phyloP scores from a whole-genome alignment of 2,797 vertebrate genomes.

The Lithobates sylvaticus region DNA sequence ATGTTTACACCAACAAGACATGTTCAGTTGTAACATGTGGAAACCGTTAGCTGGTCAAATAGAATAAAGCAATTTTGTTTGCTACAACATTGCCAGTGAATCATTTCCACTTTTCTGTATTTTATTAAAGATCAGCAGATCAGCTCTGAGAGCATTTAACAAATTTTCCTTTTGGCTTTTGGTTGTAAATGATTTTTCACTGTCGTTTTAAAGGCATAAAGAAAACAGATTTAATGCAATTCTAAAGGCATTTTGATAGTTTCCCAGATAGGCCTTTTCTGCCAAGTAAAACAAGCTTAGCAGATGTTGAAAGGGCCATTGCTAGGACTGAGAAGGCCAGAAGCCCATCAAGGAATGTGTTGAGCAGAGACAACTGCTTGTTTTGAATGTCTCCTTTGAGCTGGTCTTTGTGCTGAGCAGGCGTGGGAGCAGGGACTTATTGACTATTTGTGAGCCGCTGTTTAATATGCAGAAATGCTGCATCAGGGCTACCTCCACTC shows the following conservation, averaged over 20 bases:
- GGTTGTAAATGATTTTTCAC: slow-evolving; percentile 38
- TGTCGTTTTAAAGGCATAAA: slow-evolving; percentile 41
- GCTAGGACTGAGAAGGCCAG: slow-evolving; percentile 75
- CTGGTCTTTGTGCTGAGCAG: slow-evolving; percentile 73
- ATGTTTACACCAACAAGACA: neutral
- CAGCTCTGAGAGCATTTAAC: slow-evolving; percentile 15
- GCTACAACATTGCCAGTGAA: slow-evolving; percentile 2
- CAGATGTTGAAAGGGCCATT: slow-evolving; percentile 77
- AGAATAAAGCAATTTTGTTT: neutral
- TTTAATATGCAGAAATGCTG: slow-evolving; percentile 83
- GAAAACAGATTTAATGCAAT: slow-evolving; percentile 55
- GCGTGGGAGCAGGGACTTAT: slow-evolving; percentile 77
- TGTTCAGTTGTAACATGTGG: neutral
- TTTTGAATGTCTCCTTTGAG: slow-evolving; percentile 71
- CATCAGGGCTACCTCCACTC: slow-evolving; percentile 71
- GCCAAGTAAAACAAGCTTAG: slow-evolving; percentile 74
- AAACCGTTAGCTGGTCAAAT: neutral
- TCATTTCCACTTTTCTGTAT: neutral
- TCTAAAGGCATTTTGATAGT: slow-evolving; percentile 71
- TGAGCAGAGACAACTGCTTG: slow-evolving; percentile 81
- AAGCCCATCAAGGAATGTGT: slow-evolving; percentile 75
- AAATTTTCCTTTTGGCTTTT: slow-evolving; percentile 35
- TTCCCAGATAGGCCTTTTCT: slow-evolving; percentile 65
- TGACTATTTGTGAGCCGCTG: slow-evolving; percentile 85
- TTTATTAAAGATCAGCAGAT: slow-evolving; percentile 18